Conservation (phyloP, 2,797 vertebrate species). For the Pangasius krempfi region DNA sequence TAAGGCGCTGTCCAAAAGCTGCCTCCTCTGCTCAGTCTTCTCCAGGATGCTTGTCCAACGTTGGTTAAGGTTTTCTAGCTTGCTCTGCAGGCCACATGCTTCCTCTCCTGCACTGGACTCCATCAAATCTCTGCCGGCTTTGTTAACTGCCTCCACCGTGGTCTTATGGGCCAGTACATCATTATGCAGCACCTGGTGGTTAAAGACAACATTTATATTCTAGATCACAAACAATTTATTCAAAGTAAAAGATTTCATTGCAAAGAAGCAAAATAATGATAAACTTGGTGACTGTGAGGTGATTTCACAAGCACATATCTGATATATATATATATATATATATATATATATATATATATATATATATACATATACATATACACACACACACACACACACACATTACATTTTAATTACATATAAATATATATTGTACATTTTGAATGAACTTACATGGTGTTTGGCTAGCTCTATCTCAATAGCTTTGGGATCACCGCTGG, state of each 20-base stretch:
- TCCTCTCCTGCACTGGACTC: conserved; percentile 93
- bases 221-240: not conserved
- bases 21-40: conserved; percentile 88
- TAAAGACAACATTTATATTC: not conserved
- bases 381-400: too few relatives aligned
- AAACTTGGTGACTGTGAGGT: not conserved
- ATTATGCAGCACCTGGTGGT: conserved; percentile 89
- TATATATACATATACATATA: too few relatives aligned
- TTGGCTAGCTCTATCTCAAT: conserved; percentile 98
- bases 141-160: conserved; percentile 92
- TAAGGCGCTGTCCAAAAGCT: conserved; percentile 88
- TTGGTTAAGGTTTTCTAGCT: conserved; percentile 89
- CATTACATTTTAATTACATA: not conserved
- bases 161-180: conserved; percentile 94
- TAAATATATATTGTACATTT: not conserved
- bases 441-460: conserved; percentile 85
- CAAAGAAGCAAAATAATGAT: not conserved
- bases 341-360: too few relatives aligned
- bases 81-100: conserved; percentile 87
- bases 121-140: conserved; percentile 90
- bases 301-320: not conserved
- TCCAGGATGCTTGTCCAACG: conserved; percentile 90
- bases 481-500: conserved; percentile 93
- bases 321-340: not conserved
- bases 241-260: not conserved